A percentile compares a stretch with the other conserved stretches of the same genome.
Evolutionary conservation across 2,888 invertebrate genomes (phyloP).

Genomic region (Molorchus minor): DNA sequence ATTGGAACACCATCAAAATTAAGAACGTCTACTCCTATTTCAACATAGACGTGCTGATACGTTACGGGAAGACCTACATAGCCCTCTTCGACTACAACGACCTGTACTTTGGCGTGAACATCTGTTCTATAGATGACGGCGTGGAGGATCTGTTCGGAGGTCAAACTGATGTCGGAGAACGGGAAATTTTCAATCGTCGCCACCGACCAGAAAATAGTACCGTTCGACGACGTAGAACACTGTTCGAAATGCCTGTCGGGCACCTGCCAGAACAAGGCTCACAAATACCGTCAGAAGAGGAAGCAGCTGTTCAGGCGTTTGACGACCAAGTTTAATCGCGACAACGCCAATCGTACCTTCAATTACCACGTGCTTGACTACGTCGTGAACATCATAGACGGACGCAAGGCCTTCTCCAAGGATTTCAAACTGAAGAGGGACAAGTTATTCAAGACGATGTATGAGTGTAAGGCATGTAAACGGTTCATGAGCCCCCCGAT

Average conservation of each 20-base stretch:
- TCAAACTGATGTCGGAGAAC: conserved; percentile 26
- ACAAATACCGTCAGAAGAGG: conserved; percentile 23
- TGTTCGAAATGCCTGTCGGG: conserved; percentile 33
- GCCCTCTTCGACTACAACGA: conserved; percentile 33
- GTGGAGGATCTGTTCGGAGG: conserved; percentile 24
- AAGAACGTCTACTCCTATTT: conserved; percentile 34
- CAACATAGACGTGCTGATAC: conserved; percentile 31
- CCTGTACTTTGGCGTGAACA: conserved; percentile 27
- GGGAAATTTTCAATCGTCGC: conserved; percentile 24
- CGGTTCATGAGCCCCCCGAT: conserved; percentile 44
- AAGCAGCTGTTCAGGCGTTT: conserved; percentile 24
- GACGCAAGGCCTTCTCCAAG: conserved; percentile 8
- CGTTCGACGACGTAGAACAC: conserved; percentile 30
- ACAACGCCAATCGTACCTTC: conserved; percentile 20
- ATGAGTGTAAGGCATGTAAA: conserved; percentile 50
- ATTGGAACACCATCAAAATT: conserved; percentile 27
- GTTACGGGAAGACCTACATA: conserved; percentile 30
- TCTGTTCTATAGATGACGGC: conserved; percentile 22
- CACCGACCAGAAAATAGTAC: conserved; percentile 26
- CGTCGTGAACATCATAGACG: conserved; percentile 21
- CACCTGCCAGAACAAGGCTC: conserved; percentile 25
- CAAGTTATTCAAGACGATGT: conserved; percentile 30
- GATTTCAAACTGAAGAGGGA: conserved; percentile 14
- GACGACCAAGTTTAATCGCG: conserved; percentile 32
- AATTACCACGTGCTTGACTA: conserved; percentile 23